Conservation (phyloP, 2,113 vertebrate genomes). For the Zapus hudsonius region DNA sequence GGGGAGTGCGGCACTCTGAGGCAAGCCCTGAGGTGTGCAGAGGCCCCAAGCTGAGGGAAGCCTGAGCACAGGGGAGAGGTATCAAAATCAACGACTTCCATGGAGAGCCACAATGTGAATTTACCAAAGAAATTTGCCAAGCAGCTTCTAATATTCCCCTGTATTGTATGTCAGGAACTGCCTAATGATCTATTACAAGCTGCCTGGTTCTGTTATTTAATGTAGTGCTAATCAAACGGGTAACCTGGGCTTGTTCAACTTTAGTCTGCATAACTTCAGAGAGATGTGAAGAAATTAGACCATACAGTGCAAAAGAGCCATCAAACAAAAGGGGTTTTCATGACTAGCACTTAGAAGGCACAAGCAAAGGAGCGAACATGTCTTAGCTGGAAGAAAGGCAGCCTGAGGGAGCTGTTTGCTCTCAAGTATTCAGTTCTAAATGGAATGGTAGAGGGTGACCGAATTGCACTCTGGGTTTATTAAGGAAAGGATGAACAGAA, state of each 20-base stretch:
- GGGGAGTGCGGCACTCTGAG: neutral
- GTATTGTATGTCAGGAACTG: neutral
- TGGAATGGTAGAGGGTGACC: neutral
- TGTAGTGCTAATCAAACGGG: slow-evolving; percentile 12
- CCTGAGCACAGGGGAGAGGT: neutral
- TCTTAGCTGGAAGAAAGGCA: slow-evolving; percentile 21
- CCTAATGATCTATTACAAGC: slow-evolving; percentile 13
- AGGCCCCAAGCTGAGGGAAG: neutral
- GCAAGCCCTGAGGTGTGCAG: neutral
- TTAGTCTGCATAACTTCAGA: slow-evolving; percentile 36
- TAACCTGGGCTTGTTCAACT: neutral
- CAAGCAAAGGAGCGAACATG: neutral
- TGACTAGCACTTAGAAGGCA: neutral
- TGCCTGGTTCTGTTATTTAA: neutral
- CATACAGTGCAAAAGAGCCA: neutral
- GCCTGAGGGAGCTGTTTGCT: neutral
- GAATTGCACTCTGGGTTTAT: slow-evolving; percentile 38
- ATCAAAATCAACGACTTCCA: neutral
- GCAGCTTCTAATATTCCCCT: neutral
- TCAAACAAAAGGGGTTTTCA: slow-evolving; percentile 34
- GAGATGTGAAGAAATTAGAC: slow-evolving; percentile 28
- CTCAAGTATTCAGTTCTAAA: neutral
- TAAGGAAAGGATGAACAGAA: slow-evolving; percentile 47
- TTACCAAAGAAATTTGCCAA: neutral
- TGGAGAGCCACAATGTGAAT: neutral